Conservation (phyloP, 2,797 vertebrate genomes). For the Siniperca undulata region DNA sequence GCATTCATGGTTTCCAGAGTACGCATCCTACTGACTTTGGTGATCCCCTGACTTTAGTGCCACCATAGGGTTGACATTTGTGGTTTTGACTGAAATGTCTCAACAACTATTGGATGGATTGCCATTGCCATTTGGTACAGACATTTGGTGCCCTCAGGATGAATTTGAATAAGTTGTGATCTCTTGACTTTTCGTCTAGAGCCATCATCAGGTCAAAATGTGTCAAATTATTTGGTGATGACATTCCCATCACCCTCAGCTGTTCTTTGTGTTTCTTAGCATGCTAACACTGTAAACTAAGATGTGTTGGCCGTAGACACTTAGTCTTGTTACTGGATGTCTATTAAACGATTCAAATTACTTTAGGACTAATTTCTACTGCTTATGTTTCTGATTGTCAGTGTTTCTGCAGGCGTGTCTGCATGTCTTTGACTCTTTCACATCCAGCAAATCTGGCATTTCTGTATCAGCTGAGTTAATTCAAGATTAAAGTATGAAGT, state of each 20-base stretch:
- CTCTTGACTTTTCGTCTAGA: too few species aligned
- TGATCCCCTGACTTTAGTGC: not conserved
- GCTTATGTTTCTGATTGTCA: not conserved
- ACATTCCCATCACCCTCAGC: not conserved
- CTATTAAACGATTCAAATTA: not conserved
- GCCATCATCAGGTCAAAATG: not conserved
- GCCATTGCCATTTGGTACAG: not conserved
- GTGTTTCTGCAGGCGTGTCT: not conserved
- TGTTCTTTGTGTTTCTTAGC: not conserved
- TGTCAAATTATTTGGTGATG: not conserved
- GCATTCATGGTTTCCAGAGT: not conserved
- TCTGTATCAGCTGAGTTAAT: not conserved
- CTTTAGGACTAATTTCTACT: not conserved
- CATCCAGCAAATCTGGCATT: not conserved
- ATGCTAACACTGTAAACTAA: not conserved
- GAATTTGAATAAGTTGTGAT: not conserved
- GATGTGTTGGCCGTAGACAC: not conserved
- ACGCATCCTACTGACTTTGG: not conserved
- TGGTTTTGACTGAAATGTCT: not conserved
- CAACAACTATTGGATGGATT: not conserved
- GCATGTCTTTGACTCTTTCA: not conserved
- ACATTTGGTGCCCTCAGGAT: not conserved
- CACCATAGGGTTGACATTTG: not conserved
- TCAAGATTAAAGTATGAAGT: not conserved
- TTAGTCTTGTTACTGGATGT: not conserved